A percentile compares a stretch with the other conserved stretches of the same genome.
phyloP scores from a whole-genome alignment of 37 sponge, comb jelly and placozoan genomes.

The Theonella swinhoei region DNA sequence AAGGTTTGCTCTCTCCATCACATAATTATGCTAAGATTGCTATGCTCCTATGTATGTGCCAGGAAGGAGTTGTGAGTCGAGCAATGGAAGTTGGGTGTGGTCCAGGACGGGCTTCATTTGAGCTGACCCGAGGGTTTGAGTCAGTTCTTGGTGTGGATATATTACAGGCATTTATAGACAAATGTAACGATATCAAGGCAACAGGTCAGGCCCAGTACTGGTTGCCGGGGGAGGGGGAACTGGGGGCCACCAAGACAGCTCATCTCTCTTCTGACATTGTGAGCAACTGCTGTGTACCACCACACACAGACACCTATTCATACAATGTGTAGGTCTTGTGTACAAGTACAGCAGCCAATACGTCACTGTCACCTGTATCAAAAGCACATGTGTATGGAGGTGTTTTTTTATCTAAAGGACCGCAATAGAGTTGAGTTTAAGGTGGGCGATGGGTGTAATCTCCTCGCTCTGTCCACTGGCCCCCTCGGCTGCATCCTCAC shows the following conservation, averaged over 20 bases:
- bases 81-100: constrained; percentile 92
- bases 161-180: constrained; percentile 72
- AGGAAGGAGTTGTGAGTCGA: constrained; percentile 66
- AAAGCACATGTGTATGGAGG: no score
- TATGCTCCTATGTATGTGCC: background rate
- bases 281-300: no score
- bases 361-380: no score
- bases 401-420: constrained; percentile 66
- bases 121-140: constrained; percentile 73
- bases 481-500: constrained; percentile 85
- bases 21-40: background rate
- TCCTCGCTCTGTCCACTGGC: constrained; percentile 58
- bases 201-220: constrained; percentile 49
- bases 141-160: constrained; percentile 85
- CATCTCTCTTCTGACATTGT: constrained; percentile 60
- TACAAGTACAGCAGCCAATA: no score
- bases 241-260: constrained; percentile 56
- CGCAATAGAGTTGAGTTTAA: constrained; percentile 57
- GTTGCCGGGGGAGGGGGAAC: constrained; percentile 71
- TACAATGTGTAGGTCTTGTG: no score
- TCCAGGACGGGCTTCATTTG: constrained; percentile 84
- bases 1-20: constrained; percentile 25
- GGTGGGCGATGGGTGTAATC: constrained; percentile 81
- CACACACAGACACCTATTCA: no score
- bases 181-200: constrained; percentile 67